phyloP scores from a whole-genome alignment of 2,113 vertebrate genomes.

The Odocoileus hemionus region DNA sequence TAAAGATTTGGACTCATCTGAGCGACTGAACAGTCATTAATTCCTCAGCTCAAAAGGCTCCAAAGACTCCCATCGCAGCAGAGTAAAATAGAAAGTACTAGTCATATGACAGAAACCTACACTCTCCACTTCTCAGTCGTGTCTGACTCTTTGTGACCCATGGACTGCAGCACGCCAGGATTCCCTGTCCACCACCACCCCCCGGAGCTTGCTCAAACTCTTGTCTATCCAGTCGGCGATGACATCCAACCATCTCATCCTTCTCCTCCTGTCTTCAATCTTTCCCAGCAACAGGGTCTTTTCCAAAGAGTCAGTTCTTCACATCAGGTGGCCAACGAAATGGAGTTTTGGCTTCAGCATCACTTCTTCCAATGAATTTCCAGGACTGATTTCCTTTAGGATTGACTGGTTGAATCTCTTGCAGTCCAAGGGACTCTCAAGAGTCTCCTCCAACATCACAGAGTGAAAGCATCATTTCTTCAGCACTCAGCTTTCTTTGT shows the following conservation, averaged over 20 bases:
- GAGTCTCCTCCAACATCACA: background rate
- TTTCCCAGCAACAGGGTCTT: background rate
- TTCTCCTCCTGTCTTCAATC: background rate
- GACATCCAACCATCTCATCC: background rate
- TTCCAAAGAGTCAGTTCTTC: background rate
- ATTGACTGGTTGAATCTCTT: background rate
- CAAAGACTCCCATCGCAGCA: too few species aligned
- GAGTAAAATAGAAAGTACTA: background rate
- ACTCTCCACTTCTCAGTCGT: background rate
- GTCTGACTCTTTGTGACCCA: background rate
- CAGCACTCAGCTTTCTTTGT: background rate
- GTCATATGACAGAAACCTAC: background rate
- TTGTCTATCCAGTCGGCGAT: fast-evolving
- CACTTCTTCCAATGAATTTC: background rate
- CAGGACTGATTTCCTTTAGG: background rate
- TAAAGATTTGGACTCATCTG: background rate
- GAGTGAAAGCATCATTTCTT: background rate
- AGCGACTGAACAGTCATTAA: background rate
- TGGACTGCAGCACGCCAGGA: background rate
- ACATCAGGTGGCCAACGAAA: background rate
- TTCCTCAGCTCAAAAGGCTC: background rate
- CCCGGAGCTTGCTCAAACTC: background rate
- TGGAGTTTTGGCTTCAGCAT: background rate
- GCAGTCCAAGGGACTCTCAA: background rate
- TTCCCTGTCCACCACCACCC: background rate